These are phyloP conservation scores for Ivindomyrus marchei DNA, from an alignment of 2,113 vertebrate genomes.

Conservation along the genomic window DNA sequence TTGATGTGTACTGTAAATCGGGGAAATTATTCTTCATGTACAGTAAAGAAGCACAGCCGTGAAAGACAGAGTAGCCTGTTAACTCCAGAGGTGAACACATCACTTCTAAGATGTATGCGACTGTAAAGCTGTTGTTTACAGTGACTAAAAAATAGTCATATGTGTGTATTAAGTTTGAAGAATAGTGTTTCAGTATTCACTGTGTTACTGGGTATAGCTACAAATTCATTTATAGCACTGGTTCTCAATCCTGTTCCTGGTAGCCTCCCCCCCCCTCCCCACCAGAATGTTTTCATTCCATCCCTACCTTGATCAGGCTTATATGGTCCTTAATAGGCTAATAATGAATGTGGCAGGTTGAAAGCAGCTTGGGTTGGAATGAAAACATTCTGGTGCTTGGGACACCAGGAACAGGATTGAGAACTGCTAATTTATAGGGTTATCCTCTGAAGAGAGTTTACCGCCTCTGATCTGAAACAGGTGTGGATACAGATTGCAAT, in stretches of 20 bases:
- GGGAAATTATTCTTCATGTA: background rate
- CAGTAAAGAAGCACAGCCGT: background rate
- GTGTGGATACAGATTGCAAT: background rate
- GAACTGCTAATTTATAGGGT: background rate
- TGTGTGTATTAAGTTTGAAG: background rate
- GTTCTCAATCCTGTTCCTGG: background rate
- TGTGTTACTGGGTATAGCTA: background rate
- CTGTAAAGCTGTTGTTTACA: background rate
- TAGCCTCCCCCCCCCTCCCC: background rate
- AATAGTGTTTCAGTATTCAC: background rate
- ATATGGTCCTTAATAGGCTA: background rate
- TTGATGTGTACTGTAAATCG: background rate
- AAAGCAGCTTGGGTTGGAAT: background rate
- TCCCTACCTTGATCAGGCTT: background rate
- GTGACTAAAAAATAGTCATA: background rate
- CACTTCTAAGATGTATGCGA: background rate
- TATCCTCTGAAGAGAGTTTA: background rate
- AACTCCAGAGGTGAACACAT: background rate
- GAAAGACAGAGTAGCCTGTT: background rate
- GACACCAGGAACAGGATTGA: background rate
- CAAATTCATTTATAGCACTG: background rate
- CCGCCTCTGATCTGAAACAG: too few species aligned
- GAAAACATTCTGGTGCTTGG: background rate
- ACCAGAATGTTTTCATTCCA: background rate
- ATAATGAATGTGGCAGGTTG: background rate